Base-by-base conservation (phyloP, 2,113 vertebrate genomes). In the Donacobius atricapilla region DNA sequence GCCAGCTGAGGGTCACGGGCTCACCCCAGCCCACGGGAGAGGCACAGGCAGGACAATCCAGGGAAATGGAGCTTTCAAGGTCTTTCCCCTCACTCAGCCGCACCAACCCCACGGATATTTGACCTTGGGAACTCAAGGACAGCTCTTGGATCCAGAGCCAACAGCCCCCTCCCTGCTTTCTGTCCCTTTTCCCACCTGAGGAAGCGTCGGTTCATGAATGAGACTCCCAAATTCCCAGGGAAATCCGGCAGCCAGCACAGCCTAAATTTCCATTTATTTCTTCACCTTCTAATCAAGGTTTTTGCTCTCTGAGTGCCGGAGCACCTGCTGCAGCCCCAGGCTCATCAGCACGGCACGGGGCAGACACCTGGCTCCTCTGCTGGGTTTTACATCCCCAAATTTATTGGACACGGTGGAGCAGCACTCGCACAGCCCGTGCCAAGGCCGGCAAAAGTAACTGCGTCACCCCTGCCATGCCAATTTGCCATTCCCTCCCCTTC, bases 201-300 rank as follows among this genome's bases (percentile, higher is more conserved):
- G n/a, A 42, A 30, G 2, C 0, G 10, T 1, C 6, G 0, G 1
- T 10, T 35, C 44, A 17, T 1, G 22, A 28, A 6, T 9, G 7
- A 18, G 3, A 1, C 28, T 21, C 56, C 45, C 47, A 4, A 1
- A 28, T 4, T n/a, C 37, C 87, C 69, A 31, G 21, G 44, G 18
- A 80, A 72, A 30, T 1, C 10, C 27, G 8, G n/a, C 0, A 10
- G 8, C 45, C 78, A 75, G 27, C 70, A 9, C 69, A 22, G 33
- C 65, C 61, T 11, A 0, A 19, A 50, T 6, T 66, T 1, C 31
- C 44, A 9, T 28, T 24, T 30, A 60, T 47, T 72, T 20, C 80
- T 33, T 45, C 75, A 47, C 20, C 35, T 39, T 44, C 73, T 17
- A 9, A 66, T 6, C 0, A 1, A 23, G 19, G 19, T 19, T 35